phyloP scores from a whole-genome alignment of 2,113 vertebrate species.

The Balaeniceps rex region DNA sequence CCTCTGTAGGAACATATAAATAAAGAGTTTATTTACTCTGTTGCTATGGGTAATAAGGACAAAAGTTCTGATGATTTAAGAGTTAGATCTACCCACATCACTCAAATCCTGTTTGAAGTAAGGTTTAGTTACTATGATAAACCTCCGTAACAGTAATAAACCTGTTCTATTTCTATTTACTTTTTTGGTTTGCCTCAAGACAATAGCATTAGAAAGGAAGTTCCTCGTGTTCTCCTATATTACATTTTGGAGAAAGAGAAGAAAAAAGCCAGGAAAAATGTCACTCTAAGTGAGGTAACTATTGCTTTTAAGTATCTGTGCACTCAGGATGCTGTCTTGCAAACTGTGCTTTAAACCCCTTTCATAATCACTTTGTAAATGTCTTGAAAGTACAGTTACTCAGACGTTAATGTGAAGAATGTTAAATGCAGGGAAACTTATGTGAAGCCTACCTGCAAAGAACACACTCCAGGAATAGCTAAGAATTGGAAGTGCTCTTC shows the following conservation, averaged over 20 bases:
- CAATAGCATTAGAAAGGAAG: background rate
- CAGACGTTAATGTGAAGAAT: background rate
- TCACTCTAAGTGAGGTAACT: background rate
- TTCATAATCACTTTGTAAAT: background rate
- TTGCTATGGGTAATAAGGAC: background rate
- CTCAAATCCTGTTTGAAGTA: background rate
- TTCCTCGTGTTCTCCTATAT: background rate
- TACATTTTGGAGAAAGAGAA: background rate
- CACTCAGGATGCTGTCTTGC: background rate
- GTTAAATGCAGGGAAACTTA: background rate
- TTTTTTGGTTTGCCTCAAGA: background rate
- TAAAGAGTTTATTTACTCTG: background rate
- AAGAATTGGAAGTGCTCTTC: background rate
- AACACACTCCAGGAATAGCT: accelerated
- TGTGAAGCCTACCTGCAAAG: background rate
- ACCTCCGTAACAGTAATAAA: background rate
- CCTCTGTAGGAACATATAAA: background rate
- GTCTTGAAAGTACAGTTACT: background rate
- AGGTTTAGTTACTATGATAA: background rate
- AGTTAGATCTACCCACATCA: background rate
- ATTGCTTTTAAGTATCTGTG: background rate
- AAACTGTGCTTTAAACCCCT: background rate
- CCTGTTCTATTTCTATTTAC: background rate
- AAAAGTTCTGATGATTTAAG: background rate
- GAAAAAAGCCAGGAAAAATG: background rate